phyloP scores from a whole-genome alignment of 1,140 invertebrate species.

The Cydia fagiglandana region DNA sequence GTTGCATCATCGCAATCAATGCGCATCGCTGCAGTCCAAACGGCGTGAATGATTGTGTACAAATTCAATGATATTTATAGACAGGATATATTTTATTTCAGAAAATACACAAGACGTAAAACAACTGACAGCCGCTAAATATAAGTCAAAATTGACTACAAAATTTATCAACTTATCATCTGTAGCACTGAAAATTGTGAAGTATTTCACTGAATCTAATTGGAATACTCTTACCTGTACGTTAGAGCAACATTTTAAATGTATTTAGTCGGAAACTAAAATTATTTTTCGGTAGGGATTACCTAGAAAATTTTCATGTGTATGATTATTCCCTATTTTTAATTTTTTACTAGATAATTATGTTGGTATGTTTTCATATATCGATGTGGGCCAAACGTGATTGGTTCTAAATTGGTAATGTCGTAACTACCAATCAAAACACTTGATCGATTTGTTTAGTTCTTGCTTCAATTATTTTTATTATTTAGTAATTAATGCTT shows the following conservation, averaged over 20 bases:
- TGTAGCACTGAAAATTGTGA: slow-evolving; percentile 31
- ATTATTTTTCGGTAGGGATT: slow-evolving; percentile 56
- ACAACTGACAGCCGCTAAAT: slow-evolving; percentile 75
- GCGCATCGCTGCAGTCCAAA: slow-evolving; percentile 65
- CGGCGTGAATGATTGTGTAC: slow-evolving; percentile 62
- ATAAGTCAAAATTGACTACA: slow-evolving; percentile 57
- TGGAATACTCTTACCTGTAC: slow-evolving; percentile 53
- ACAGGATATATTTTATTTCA: slow-evolving; percentile 42
- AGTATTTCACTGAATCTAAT: neutral
- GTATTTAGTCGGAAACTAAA: slow-evolving; percentile 24
- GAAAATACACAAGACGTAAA: slow-evolving; percentile 67
- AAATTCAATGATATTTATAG: slow-evolving; percentile 53
- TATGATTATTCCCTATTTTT: slow-evolving; percentile 57
- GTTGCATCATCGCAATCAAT: slow-evolving; percentile 72
- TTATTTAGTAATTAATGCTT: neutral
- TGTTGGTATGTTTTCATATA: slow-evolving; percentile 33
- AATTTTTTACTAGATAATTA: slow-evolving; percentile 42
- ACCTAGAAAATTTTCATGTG: slow-evolving; percentile 60
- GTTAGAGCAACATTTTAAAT: slow-evolving; percentile 59
- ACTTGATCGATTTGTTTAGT: neutral
- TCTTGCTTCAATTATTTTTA: neutral
- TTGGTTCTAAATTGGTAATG: neutral
- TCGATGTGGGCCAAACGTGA: neutral
- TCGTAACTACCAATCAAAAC: slow-evolving; percentile 1
- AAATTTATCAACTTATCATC: slow-evolving; percentile 46